Evolutionary conservation across 2,888 invertebrate genomes (phyloP), one percentile per base, ranked within the genome.

Genomic region (Diplazon laetatorius): DNA sequence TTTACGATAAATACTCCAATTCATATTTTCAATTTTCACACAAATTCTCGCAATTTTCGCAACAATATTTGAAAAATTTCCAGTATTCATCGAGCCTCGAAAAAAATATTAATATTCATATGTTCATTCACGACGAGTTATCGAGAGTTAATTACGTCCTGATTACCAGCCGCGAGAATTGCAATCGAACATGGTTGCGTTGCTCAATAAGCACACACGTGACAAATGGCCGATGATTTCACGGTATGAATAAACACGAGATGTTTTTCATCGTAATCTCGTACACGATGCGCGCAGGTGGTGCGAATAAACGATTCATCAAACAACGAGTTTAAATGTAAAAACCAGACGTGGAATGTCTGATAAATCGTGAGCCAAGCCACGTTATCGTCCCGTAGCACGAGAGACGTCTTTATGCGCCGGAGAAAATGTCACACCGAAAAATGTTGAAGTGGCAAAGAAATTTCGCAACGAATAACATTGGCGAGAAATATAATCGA

Each of bases 401-500:
- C 39, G 62, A 52, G 50, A n/a, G n/a, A n/a, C 35, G 44, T 52
- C 37, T 66, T 60, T 30, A 71, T 60, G 20, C 22, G 8, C 52
- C 39, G 44, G 60, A 35, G 20, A n/a, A 76, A 76, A 76, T 76
- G 71, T 76, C 76, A 65, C 14, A 35, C n/a, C n/a, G n/a, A n/a
- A n/a, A n/a, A n/a, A n/a, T n/a, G 52, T 9, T 9, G n/a, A 65
- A 66, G 65, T 59, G 50, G 66, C 46, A 48, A 74, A 20, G 14
- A 52, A 30, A 74, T 69, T 63, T 39, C 60, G 59, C 70, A 70
- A 70, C 14, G 16, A 70, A n/a, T n/a, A n/a, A 20, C 37, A 48
- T 48, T 65, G 59, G 14, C 16, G 57, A 35, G 35, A 8, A 57
- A n/a, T n/a, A n/a, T n/a, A 6, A 55, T 55, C 25, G 9, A 10